These are phyloP conservation scores for Agapornis roseicollis DNA, from an alignment of 2,113 vertebrate species.

Conservation along the genomic window DNA sequence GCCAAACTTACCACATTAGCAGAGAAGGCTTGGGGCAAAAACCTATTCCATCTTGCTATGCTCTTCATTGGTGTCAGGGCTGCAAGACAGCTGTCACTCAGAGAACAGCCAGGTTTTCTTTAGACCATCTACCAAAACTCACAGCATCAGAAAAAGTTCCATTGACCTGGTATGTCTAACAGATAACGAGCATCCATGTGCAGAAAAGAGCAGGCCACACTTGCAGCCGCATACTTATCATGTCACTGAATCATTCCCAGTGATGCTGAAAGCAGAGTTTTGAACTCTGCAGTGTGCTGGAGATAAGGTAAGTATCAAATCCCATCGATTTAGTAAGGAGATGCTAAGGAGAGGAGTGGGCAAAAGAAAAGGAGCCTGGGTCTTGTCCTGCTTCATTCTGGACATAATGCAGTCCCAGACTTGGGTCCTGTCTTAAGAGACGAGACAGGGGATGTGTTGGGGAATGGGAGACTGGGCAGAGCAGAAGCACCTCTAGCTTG, in stretches of 20 bases:
- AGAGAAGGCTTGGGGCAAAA: slow-evolving; percentile 19
- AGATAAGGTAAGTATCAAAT: background rate
- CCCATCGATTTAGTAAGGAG: background rate
- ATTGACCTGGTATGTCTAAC: background rate
- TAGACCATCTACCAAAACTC: background rate
- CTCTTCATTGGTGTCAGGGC: background rate
- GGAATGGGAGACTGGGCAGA: accelerated
- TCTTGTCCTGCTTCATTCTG: background rate
- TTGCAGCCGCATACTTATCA: background rate
- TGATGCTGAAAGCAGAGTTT: background rate
- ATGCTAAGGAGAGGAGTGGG: background rate
- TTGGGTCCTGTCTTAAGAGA: background rate
- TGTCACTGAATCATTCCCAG: background rate
- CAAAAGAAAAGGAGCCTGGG: background rate
- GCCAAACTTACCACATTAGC: slow-evolving; percentile 37
- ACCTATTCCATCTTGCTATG: slow-evolving; percentile 15
- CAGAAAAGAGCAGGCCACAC: background rate
- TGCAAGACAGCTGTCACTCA: slow-evolving; percentile 26
- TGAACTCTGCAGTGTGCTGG: background rate
- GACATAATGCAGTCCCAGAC: background rate
- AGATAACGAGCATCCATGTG: accelerated
- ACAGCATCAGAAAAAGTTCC: background rate
- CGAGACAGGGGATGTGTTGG: background rate
- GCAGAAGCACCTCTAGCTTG: accelerated
- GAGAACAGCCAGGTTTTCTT: background rate